Base-by-base conservation (phyloP, 2,797 vertebrate genomes). In the Macroramphosus scolopax region DNA sequence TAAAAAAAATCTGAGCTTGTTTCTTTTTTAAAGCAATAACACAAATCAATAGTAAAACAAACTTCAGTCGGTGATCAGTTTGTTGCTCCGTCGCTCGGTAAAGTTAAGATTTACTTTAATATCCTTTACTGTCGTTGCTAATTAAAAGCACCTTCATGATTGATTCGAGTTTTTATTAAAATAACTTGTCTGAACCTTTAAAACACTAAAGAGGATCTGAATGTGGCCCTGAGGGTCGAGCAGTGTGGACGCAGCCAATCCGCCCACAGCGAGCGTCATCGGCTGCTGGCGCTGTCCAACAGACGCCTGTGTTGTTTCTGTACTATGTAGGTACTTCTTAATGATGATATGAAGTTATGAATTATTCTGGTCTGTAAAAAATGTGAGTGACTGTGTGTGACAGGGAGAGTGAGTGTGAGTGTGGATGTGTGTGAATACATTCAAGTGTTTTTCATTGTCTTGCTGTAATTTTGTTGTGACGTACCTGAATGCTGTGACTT, bases 321-420 rank as follows among this genome's bases (percentile, higher is more conserved):
- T 78, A 51, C 67, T 83, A 74, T 77, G 67, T 87, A 77, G 85
- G 84, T 88, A 89, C 84, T 85, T 81, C 56, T 81, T 66, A 72
- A 72, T 79, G 81, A 80, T 83, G 77, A 85, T 68, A 81, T 88
- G 79, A 87, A 84, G 81, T 87, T 77, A 74, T 70, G 70, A 83
- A 51, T 57, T 85, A 68, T 77, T 80, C 65, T 75, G 68, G 80
- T 84, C 68, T 87, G 80, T 82, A 75, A 39, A 81, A 82, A 70
- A 68, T 60, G 30, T 62, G 48, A 30, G 41, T 17, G 28, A 18
- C 6, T 62, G 38, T 67, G 36, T 37, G 47, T 35, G 34, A 17
- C n/a, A n/a, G 42, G 16, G 37, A 20, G 46, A 48, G 45, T 13
- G 33, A 28, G 34, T 45, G 44, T 42, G 45, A 35, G 37, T 55